Evolutionary conservation across 2,113 vertebrate genomes (phyloP), one percentile per base, ranked within the genome.

Genomic region (Chaetodon auriga): DNA sequence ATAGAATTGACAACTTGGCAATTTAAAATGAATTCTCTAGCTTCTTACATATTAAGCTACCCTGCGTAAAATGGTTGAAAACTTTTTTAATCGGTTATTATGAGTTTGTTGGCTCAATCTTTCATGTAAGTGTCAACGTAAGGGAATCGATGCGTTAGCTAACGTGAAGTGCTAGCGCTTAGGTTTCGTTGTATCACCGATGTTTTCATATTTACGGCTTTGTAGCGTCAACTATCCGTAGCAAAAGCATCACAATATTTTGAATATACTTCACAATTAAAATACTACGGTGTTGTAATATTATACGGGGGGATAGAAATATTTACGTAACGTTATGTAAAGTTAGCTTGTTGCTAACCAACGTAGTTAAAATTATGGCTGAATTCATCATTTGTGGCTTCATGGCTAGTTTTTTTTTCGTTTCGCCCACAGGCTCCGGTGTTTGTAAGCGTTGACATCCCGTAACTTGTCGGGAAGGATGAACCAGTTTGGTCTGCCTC

Each of bases 261-360:
- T n/a, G 1, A 2, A 5, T n/a, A n/a, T 57, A 21, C 45, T 45
- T 18, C 1, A 11, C 25, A 9, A 2, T 18, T 1, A 15, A 5
- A 18, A 43, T 1, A 6, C 2, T 7, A 7, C 21, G 13, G 0
- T 62, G 6, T 19, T 7, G 0, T 25, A 1, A 9, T 6, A 23
- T 0, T 13, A 9, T 1, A 13, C n/a, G 8, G 8, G 5, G 2
- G 4, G 1, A 0, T 6, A 21, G 6, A 1, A 9, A 15, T 1
- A 7, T 18, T 38, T 19, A 21, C 21, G 7, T 6, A 15, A 21
- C 2, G 49, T 55, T 77, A 71, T 45, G 23, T 75, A 60, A 58
- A 71, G 35, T 58, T 49, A 23, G 21, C 64, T 63, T 30, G 21
- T 18, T 12, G 51, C 63, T 55, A 81, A 80, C 13, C 14, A 54